Evolutionary conservation across 2,888 invertebrate genomes (phyloP), one percentile per base, ranked within the genome.

Genomic region (Oxyteleia sp.): DNA sequence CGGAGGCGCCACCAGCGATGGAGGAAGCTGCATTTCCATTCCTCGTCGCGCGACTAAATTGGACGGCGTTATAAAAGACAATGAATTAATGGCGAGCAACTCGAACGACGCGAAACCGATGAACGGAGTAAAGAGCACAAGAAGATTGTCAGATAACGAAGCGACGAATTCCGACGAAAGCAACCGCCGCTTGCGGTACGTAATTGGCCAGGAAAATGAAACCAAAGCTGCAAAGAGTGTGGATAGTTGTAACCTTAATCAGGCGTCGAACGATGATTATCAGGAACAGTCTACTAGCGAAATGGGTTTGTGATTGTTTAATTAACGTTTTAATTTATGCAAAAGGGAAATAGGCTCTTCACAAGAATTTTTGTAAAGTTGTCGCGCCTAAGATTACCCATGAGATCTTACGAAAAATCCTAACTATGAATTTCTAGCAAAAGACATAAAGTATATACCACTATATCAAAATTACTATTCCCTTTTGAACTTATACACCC

Each of bases 71-170:
- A 91, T 93, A 23, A 90, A 91, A 23, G 95, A 94, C 85, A 94
- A 96, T 0, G 96, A 96, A 41, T 95, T 96, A 1, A 97, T 97
- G 94, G 96, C 97, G 0, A 97, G 97, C 89, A 97, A 97, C 84
- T 96, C 97, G 88, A 96, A 96, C 0, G 96, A 96, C 87, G 93
- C 95, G 81, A 95, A 94, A 84, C 95, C 94, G 0, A 94, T 95
- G 0, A 95, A 95, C 86, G 95, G 95, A 84, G 93, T 94, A 0
- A 94, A 93, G 10, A 96, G 96, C 90, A 95, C 96, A 0, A 96
- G 96, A 88, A 94, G 96, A 74, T 91, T 96, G 2, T 95, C 95
- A 20, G 96, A 96, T 55, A 96, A 95, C 43, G 94, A 94, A 1
- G 96, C 95, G 0, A 92, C 91, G 26, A 82, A 92, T 0, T 90